A percentile compares a stretch with the other conserved stretches of the same genome.
Conservation (phyloP, 2,797 vertebrate genomes). For the Takifugu rubripes region DNA sequence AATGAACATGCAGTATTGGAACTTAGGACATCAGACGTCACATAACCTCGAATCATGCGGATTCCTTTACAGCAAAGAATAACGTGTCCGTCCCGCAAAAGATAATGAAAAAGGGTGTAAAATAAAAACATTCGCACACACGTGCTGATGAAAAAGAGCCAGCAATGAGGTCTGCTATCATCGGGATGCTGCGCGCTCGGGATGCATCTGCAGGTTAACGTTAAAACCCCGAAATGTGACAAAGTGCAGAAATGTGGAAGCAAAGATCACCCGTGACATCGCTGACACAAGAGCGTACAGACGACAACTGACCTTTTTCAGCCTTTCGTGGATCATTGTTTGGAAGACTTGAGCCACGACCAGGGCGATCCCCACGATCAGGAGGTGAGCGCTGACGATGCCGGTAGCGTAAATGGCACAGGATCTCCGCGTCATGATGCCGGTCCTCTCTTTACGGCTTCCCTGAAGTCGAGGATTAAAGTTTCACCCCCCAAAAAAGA, state of each 20-base stretch:
- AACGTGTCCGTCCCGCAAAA: too few species aligned
- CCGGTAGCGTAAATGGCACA: constrained; percentile 82
- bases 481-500: background rate
- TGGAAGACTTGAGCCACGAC: constrained; percentile 82
- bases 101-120: too few species aligned
- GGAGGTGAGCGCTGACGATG: constrained; percentile 77
- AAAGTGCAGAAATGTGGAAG: constrained; percentile 1
- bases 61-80: constrained; percentile 7
- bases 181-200: constrained; percentile 17
- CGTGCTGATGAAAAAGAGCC: background rate
- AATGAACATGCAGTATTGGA: background rate
- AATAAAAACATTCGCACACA: too few species aligned
- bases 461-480: constrained; percentile 42
- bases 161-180: background rate
- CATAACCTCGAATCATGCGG: constrained; percentile 30
- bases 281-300: background rate
- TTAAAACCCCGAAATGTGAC: constrained; percentile 17
- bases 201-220: constrained; percentile 34
- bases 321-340: constrained; percentile 76
- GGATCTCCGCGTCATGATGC: constrained; percentile 77
- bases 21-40: constrained; percentile 12
- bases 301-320: constrained; percentile 75
- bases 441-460: constrained; percentile 34
- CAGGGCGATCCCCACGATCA: constrained; percentile 80
- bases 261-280: background rate